Conservation (phyloP, 2,888 invertebrate genomes). For the Ephialtes manifestator region DNA sequence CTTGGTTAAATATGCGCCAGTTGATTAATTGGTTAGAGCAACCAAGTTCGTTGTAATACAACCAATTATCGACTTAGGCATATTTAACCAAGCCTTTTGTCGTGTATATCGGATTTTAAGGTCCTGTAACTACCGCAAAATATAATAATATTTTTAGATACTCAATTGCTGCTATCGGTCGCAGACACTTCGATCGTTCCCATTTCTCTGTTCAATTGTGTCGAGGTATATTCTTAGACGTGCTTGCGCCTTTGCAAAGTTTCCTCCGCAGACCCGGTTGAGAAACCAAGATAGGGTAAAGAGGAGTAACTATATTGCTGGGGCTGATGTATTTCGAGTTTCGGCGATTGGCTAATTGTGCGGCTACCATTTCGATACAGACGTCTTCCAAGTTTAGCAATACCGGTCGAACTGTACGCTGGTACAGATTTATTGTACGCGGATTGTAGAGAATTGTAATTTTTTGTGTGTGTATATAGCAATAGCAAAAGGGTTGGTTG, state of each 20-base stretch:
- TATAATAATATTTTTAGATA: background rate
- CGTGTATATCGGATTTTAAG: too few species aligned
- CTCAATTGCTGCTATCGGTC: conserved; percentile 53
- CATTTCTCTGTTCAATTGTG: too few species aligned
- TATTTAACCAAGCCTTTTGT: too few species aligned
- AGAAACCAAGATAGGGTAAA: conserved; percentile 20
- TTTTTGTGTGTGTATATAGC: background rate
- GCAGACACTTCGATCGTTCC: too few species aligned
- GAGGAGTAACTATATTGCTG: background rate
- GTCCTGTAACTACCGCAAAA: too few species aligned
- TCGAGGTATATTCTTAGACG: conserved; percentile 63
- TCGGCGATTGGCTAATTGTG: conserved; percentile 4
- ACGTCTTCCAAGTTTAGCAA: background rate
- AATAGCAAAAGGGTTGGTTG: too few species aligned
- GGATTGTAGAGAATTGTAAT: background rate
- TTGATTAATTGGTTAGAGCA: too few species aligned
- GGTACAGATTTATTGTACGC: background rate
- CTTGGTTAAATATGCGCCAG: too few species aligned
- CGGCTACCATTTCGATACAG: background rate
- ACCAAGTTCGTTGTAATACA: background rate
- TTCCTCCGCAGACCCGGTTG: conserved; percentile 18
- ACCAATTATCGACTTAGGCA: background rate
- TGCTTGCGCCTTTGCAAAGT: conserved; percentile 19
- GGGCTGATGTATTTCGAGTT: too few species aligned
- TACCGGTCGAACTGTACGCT: background rate